These are phyloP conservation scores for Monochamus saltuarius DNA, from an alignment of 1,140 invertebrate genomes.

Conservation along the genomic window DNA sequence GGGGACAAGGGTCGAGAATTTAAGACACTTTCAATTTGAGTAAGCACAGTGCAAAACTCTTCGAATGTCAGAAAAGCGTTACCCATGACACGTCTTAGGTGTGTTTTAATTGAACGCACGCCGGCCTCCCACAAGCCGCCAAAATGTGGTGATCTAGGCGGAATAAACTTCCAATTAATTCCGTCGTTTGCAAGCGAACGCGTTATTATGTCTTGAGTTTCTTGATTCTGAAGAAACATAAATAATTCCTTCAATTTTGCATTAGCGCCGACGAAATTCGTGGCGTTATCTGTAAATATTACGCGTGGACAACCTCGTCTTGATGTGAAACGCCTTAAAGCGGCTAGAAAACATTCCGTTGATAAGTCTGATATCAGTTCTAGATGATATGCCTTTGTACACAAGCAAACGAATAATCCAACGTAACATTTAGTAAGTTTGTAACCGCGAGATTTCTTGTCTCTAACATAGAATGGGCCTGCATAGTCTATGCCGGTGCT, in stretches of 20 bases:
- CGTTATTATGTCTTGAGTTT: too few species aligned
- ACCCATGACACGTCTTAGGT: slow-evolving; percentile 31
- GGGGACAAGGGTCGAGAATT: slow-evolving; percentile 43
- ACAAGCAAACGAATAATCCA: slow-evolving; percentile 47
- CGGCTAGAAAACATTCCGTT: slow-evolving; percentile 46
- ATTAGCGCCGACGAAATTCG: slow-evolving; percentile 27
- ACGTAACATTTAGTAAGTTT: slow-evolving; percentile 41
- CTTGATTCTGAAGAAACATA: too few species aligned
- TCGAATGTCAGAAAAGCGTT: slow-evolving; percentile 38
- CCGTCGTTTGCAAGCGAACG: background rate
- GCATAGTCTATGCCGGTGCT: too few species aligned
- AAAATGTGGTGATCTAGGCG: slow-evolving; percentile 41
- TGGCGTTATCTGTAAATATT: slow-evolving; percentile 28
- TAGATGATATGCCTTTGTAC: slow-evolving; percentile 50
- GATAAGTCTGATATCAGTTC: slow-evolving; percentile 45
- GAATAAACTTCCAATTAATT: slow-evolving; percentile 13
- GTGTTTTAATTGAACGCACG: slow-evolving; percentile 47
- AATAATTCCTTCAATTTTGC: background rate
- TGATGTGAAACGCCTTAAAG: slow-evolving; percentile 48
- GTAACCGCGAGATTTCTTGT: slow-evolving; percentile 11
- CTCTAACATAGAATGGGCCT: too few species aligned
- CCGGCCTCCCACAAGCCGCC: slow-evolving; percentile 51
- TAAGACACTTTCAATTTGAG: slow-evolving; percentile 36
- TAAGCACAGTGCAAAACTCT: slow-evolving; percentile 31
- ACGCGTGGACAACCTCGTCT: slow-evolving; percentile 36